These are phyloP conservation scores for Pseudomyrmex cubaensis DNA, from an alignment of 1,140 invertebrate genomes.

Conservation along the genomic window DNA sequence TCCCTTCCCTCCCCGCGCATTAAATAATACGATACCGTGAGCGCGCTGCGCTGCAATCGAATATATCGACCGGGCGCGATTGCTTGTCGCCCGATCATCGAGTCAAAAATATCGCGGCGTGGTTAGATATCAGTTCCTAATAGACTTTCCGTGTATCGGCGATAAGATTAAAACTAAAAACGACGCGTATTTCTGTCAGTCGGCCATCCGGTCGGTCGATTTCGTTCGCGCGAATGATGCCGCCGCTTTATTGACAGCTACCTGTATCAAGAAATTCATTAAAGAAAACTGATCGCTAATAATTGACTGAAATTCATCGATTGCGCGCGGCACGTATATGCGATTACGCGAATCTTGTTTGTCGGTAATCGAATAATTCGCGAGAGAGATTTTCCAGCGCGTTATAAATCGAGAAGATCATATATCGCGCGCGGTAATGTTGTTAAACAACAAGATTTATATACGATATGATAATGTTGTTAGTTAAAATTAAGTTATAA, in stretches of 20 bases:
- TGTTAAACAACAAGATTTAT: no score
- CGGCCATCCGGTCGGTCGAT: constrained; percentile 49
- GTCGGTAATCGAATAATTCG: constrained; percentile 2
- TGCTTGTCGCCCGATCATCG: constrained; percentile 14
- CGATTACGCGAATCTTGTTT: constrained; percentile 2
- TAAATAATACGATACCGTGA: constrained; percentile 56
- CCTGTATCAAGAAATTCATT: constrained; percentile 26
- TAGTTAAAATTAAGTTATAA: no score
- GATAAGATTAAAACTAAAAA: constrained; percentile 60
- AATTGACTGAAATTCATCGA: constrained; percentile 29
- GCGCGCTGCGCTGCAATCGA: constrained; percentile 42
- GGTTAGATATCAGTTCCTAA: constrained; percentile 46
- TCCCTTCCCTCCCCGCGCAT: neutral
- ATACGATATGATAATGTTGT: no score
- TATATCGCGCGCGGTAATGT: neutral
- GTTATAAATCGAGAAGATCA: neutral
- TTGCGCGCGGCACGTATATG: neutral
- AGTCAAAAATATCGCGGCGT: constrained; percentile 42
- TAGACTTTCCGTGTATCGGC: constrained; percentile 53
- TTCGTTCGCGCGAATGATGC: constrained; percentile 6
- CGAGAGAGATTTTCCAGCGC: neutral
- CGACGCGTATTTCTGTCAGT: constrained; percentile 54
- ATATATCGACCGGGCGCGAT: constrained; percentile 41
- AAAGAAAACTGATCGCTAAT: neutral
- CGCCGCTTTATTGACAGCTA: constrained; percentile 45